Evolutionary conservation across 2,113 vertebrate species (phyloP).

Genomic region (Corythornis cristatus): DNA sequence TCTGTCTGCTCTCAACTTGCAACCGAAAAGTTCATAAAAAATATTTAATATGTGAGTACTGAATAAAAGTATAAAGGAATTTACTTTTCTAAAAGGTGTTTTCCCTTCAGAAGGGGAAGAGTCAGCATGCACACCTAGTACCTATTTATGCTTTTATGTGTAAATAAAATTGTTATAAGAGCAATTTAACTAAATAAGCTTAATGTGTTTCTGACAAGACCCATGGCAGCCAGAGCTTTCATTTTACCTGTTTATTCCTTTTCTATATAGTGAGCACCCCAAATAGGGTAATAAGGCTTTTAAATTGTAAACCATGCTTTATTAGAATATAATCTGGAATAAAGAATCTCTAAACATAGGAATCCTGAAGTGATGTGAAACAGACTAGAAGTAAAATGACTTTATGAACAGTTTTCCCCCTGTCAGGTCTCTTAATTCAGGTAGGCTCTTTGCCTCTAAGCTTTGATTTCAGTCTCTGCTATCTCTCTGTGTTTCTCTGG

Average conservation of each 20-base stretch:
- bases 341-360: neutral
- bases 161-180: neutral
- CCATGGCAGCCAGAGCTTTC: neutral
- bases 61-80: neutral
- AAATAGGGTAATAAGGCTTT: neutral
- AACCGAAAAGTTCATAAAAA: neutral
- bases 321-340: neutral
- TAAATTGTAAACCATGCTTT: neutral
- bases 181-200: neutral
- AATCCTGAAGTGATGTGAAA: neutral
- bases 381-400: neutral
- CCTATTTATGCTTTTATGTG: neutral
- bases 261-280: neutral
- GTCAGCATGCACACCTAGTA: neutral
- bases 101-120: neutral
- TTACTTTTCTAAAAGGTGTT: neutral
- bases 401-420: neutral
- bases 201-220: neutral
- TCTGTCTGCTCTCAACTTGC: neutral
- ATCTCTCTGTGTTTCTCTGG: neutral
- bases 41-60: neutral
- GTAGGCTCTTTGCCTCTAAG: neutral
- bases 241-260: neutral
- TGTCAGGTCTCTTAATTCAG: neutral
- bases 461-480: neutral